These are phyloP conservation scores for Epinephelus malabaricus DNA, from an alignment of 2,797 vertebrate genomes.

Conservation along the genomic window DNA sequence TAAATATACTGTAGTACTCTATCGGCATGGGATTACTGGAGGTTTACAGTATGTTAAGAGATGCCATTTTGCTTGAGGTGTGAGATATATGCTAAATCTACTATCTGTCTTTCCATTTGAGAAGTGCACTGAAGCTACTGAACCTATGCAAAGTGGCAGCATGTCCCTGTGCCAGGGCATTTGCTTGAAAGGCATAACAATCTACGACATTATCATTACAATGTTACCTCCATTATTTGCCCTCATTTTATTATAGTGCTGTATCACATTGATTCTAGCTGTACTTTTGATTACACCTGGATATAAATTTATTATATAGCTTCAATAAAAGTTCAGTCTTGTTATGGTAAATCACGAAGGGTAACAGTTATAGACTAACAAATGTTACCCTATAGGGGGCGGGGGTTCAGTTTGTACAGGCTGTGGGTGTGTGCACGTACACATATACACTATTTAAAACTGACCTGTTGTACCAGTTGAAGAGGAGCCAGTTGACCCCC, in stretches of 20 bases:
- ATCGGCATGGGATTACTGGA: slow-evolving; percentile 7
- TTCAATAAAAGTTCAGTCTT: not conserved
- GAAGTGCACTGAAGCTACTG: not conserved
- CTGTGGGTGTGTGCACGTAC: not conserved
- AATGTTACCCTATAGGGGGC: not conserved
- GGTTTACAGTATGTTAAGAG: not conserved
- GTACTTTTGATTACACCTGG: too few relatives aligned
- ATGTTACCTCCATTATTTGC: not conserved
- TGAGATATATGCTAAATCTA: slow-evolving; percentile 5
- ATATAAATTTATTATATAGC: not conserved
- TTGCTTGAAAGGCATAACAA: not conserved
- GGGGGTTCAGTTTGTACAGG: not conserved
- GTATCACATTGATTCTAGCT: not conserved
- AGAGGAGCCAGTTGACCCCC: slow-evolving; percentile 99
- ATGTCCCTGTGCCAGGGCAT: not conserved
- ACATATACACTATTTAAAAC: slow-evolving; percentile 37
- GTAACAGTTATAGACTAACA: not conserved
- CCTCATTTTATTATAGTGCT: not conserved
- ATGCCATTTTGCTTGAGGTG: slow-evolving; percentile 1
- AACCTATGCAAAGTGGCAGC: not conserved
- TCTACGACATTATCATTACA: not conserved
- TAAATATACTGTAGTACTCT: slow-evolving; percentile 18
- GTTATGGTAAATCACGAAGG: not conserved
- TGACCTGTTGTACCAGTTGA: slow-evolving; percentile 99
- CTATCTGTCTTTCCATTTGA: not conserved